These are phyloP conservation scores for Orchesella flavescens DNA, from an alignment of 2,888 invertebrate species.

Conservation along the genomic window DNA sequence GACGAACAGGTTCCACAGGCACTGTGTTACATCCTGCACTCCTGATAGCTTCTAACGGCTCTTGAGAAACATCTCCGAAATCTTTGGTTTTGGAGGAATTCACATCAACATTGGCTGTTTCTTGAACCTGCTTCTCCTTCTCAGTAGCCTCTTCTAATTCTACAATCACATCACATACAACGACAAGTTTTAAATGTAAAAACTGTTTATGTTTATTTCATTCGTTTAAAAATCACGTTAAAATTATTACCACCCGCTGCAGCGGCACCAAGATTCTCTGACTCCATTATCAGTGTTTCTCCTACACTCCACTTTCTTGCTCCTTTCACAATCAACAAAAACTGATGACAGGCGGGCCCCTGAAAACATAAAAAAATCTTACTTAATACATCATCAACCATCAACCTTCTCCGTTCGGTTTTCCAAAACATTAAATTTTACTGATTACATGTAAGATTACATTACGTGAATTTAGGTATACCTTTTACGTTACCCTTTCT, in stretches of 20 bases:
- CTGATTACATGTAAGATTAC: too few species aligned
- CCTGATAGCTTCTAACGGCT: background rate
- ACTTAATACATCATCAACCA: too few species aligned
- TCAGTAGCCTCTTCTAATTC: background rate
- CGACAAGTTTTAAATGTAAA: too few species aligned
- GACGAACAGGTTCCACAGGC: background rate
- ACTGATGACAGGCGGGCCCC: too few species aligned
- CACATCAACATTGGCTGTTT: background rate
- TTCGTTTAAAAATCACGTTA: too few species aligned
- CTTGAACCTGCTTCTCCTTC: conserved; percentile 6
- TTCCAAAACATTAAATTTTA: too few species aligned
- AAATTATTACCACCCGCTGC: background rate
- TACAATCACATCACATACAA: background rate
- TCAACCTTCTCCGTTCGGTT: too few species aligned
- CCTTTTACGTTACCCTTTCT: too few species aligned
- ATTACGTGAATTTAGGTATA: too few species aligned
- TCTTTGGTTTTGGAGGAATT: conserved; percentile 6
- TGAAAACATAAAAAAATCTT: too few species aligned
- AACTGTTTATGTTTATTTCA: too few species aligned
- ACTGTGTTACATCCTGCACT: background rate
- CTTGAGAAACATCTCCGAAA: conserved; percentile 18
- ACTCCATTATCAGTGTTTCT: background rate
- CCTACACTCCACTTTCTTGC: background rate
- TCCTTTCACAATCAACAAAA: too few species aligned
- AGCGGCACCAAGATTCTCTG: background rate